These are phyloP conservation scores for Champsocephalus gunnari DNA, from an alignment of 2,797 vertebrate genomes.

Conservation along the genomic window DNA sequence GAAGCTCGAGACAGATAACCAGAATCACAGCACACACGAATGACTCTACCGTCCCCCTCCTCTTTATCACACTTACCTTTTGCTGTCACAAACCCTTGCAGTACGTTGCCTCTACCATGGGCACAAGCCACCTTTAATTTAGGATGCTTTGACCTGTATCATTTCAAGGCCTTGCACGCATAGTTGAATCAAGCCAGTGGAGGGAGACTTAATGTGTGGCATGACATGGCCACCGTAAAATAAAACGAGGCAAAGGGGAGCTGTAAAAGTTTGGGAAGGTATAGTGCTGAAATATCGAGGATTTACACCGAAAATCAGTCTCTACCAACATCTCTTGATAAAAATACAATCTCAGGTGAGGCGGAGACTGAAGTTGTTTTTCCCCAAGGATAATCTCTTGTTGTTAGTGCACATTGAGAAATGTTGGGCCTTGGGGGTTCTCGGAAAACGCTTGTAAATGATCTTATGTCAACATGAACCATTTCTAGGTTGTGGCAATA, in stretches of 20 bases:
- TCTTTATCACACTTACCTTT: constrained; percentile 62
- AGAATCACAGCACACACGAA: constrained; percentile 67
- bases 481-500: constrained; percentile 79
- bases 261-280: constrained; percentile 26
- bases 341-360: constrained; percentile 56
- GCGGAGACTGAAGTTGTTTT: constrained; percentile 57
- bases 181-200: constrained; percentile 35
- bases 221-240: constrained; percentile 24
- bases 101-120: constrained; percentile 24
- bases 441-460: constrained; percentile 72
- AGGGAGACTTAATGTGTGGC: constrained; percentile 33
- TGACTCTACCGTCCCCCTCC: constrained; percentile 50
- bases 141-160: constrained; percentile 51
- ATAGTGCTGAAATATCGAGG: constrained; percentile 30
- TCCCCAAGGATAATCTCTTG: constrained; percentile 68
- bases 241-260: constrained; percentile 18
- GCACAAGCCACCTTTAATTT: constrained; percentile 35
- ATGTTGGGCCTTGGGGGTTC: constrained; percentile 74
- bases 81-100: constrained; percentile 15
- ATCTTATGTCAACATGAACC: constrained; percentile 76
- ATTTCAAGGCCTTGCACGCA: constrained; percentile 39
- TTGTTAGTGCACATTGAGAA: constrained; percentile 67
- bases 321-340: constrained; percentile 26
- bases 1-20: constrained; percentile 73
- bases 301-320: constrained; percentile 25